Conservation (phyloP, 2,113 vertebrate genomes). For the Panthera uncia region DNA sequence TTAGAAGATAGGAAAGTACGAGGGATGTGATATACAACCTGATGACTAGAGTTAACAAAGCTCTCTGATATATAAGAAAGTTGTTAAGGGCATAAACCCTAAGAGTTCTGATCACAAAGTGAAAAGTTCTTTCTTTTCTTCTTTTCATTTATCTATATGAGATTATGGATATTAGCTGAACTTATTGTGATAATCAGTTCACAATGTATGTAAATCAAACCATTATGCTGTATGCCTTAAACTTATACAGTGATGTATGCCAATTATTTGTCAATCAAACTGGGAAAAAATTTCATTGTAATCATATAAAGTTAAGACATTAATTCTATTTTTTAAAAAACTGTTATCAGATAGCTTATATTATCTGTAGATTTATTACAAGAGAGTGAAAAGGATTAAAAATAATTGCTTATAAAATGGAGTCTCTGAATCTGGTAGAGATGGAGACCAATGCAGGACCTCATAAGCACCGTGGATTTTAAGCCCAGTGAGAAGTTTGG, state of each 20-base stretch:
- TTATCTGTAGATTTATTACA: not conserved
- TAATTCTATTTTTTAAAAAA: not conserved
- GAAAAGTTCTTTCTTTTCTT: not conserved
- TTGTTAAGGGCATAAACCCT: not conserved
- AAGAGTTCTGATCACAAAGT: not conserved
- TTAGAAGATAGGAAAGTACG: not conserved
- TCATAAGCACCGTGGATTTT: not conserved
- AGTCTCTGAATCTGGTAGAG: not conserved
- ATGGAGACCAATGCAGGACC: too few relatives aligned
- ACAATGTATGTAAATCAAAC: not conserved
- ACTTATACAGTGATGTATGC: not conserved
- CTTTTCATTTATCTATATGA: not conserved
- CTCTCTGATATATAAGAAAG: not conserved
- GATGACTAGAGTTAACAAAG: not conserved
- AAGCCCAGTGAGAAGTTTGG: not conserved
- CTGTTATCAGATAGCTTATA: not conserved
- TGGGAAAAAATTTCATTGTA: not conserved
- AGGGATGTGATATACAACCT: too few relatives aligned
- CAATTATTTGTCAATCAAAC: not conserved
- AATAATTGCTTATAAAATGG: not conserved
- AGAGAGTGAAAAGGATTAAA: not conserved
- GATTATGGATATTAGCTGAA: not conserved
- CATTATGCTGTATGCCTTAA: not conserved
- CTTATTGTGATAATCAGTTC: not conserved
- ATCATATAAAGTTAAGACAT: not conserved